phyloP scores from a whole-genome alignment of 2,888 invertebrate genomes.

The Euphydryas editha region DNA sequence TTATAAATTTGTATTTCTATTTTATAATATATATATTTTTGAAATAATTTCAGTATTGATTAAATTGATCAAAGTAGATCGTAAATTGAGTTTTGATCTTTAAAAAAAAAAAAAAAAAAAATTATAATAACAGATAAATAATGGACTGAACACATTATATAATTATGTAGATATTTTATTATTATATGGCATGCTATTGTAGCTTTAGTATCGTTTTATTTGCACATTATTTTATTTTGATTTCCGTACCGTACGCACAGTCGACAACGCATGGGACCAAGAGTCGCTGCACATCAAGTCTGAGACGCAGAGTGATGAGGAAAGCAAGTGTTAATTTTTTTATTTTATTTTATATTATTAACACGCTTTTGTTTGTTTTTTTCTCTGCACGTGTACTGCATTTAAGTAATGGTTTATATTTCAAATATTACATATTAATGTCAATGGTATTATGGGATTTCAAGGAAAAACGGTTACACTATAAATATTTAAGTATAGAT shows the following conservation, averaged over 20 bases:
- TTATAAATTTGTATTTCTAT: too few species aligned
- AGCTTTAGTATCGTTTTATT: conserved; percentile 37
- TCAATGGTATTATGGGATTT: too few species aligned
- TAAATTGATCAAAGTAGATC: too few species aligned
- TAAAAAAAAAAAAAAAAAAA: neutral
- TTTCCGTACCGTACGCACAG: conserved; percentile 56
- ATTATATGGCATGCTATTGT: conserved; percentile 43
- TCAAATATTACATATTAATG: too few species aligned
- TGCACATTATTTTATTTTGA: conserved; percentile 49
- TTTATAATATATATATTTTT: too few species aligned
- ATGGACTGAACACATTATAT: neutral
- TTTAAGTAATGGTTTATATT: neutral
- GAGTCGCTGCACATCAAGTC: conserved; percentile 53
- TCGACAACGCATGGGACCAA: conserved; percentile 57
- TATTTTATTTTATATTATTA: conserved; percentile 29
- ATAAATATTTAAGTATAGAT: too few species aligned
- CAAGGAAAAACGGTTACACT: too few species aligned
- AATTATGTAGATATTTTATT: conserved; percentile 30
- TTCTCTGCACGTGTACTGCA: neutral
- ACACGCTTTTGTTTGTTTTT: conserved; percentile 27
- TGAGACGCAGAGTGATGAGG: conserved; percentile 66
- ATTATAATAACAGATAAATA: neutral
- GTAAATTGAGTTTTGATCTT: too few species aligned
- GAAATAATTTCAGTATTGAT: too few species aligned
- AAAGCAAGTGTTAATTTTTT: conserved; percentile 69